Conservation (phyloP, 2,113 vertebrate genomes). For the Hemicordylus capensis region DNA sequence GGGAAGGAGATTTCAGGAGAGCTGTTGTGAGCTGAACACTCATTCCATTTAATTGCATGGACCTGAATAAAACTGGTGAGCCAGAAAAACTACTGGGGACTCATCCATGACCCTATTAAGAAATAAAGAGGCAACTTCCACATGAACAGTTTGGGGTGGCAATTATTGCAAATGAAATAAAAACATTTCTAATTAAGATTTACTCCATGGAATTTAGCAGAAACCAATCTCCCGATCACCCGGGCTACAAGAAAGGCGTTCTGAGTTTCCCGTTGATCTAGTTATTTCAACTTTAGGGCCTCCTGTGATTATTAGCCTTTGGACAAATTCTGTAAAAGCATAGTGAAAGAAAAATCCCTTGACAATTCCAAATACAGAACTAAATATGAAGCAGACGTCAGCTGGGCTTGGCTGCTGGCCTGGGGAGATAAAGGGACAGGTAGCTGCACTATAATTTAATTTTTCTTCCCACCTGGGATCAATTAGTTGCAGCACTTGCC, state of each 20-base stretch:
- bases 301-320: background rate
- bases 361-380: background rate
- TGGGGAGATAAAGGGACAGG: background rate
- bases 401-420: background rate
- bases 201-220: slow-evolving; percentile 27
- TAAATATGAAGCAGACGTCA: background rate
- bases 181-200: background rate
- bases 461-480: background rate
- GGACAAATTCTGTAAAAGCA: background rate
- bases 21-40: slow-evolving; percentile 42
- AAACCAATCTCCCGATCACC: slow-evolving; percentile 22
- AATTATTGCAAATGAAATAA: background rate
- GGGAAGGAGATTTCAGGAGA: slow-evolving; percentile 52
- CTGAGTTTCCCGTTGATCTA: slow-evolving; percentile 4
- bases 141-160: background rate
- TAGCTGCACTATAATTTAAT: background rate
- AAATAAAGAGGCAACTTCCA: slow-evolving; percentile 3
- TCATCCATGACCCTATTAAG: slow-evolving; percentile 11
- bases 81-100: background rate
- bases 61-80: slow-evolving; percentile 13
- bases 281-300: background rate
- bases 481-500: background rate
- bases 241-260: slow-evolving; percentile 2
- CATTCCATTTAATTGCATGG: slow-evolving; percentile 25
- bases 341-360: background rate